Base-by-base conservation (phyloP, 1,140 invertebrate genomes). In the Lasioglossum albipes region DNA sequence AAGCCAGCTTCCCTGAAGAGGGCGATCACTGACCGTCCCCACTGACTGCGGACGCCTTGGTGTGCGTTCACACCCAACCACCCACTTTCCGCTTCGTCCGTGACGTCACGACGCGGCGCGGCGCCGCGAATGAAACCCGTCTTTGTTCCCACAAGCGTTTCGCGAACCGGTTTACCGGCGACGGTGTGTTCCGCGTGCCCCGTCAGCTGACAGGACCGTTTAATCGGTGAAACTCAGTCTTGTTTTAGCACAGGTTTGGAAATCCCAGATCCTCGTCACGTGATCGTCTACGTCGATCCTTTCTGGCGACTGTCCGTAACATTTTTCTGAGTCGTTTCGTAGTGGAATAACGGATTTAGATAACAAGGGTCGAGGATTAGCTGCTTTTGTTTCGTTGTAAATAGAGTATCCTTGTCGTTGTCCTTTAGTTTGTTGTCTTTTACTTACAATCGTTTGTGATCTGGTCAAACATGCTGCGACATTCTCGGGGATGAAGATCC, bases 121-220 rank as follows among this genome's bases (percentile, higher is more conserved):
- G 66, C 41, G 59, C 45, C 71, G 79, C 80, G 76, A 79, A 87
- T 81, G 89, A 89, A 91, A 91, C 91, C 90, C 83, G 91, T 92
- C 91, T 92, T 92, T 92, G 91, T 92, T 91, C 91, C 85, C 89
- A 90, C 87, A 89, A 88, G 88, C 89, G 86, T 88, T 89, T 86
- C 78, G 83, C 88, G 85, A 91, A 93, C 91, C 92, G 91, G 92
- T 92, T 92, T 91, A 68, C 86, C 85, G 86, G 57, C 22, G 81
- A 36, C 36, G 13, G 16, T 41, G 62, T 65, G 87, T 89, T 88
- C 87, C 87, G 85, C 88, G 90, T 90, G 84, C 69, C 83, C 86
- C 84, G 91, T 92, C 91, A 92, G 91, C 91, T 92, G 91, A 74
- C 36, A 76, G 64, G 66, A 87, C 84, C 85, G 85, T 86, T 87